These are phyloP conservation scores for Dysmachus trigonus DNA, from an alignment of 2,888 invertebrate genomes.

Conservation along the genomic window DNA sequence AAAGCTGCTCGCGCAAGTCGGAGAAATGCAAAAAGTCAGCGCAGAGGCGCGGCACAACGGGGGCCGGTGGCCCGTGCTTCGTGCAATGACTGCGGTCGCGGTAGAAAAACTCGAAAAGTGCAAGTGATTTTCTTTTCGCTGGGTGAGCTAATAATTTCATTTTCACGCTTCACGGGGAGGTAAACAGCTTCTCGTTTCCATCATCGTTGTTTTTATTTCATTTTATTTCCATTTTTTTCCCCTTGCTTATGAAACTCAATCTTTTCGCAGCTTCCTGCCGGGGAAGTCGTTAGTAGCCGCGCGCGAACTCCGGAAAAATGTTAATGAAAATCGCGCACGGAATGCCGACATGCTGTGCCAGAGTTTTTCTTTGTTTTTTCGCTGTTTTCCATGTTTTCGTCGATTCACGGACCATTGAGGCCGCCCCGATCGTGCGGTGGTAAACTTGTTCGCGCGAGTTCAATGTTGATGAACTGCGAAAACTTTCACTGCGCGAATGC, in stretches of 20 bases:
- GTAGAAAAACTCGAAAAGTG: not conserved
- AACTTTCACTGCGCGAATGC: not conserved
- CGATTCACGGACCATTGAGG: not conserved
- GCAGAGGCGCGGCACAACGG: not conserved
- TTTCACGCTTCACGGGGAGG: not conserved
- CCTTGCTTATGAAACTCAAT: not conserved
- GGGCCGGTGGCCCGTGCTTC: not conserved
- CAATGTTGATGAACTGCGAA: constrained; percentile 16
- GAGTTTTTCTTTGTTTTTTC: not conserved
- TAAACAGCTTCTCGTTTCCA: not conserved
- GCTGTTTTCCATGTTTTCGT: not conserved
- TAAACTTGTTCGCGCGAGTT: constrained; percentile 3
- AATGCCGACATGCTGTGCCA: not conserved
- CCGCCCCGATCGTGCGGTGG: not conserved
- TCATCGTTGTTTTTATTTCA: not conserved
- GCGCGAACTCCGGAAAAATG: not conserved
- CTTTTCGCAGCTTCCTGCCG: not conserved
- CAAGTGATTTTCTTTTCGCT: not conserved
- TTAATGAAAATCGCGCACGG: not conserved
- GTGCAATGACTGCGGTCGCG: not conserved
- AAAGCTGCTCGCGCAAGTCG: not conserved
- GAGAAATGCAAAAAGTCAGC: not conserved
- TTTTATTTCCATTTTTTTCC: too few relatives aligned
- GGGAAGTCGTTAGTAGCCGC: not conserved
- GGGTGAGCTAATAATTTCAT: not conserved